Evolutionary conservation across 2,113 vertebrate genomes (phyloP), one percentile per base, ranked within the genome.

Genomic region (Gymnorhina tibicen): DNA sequence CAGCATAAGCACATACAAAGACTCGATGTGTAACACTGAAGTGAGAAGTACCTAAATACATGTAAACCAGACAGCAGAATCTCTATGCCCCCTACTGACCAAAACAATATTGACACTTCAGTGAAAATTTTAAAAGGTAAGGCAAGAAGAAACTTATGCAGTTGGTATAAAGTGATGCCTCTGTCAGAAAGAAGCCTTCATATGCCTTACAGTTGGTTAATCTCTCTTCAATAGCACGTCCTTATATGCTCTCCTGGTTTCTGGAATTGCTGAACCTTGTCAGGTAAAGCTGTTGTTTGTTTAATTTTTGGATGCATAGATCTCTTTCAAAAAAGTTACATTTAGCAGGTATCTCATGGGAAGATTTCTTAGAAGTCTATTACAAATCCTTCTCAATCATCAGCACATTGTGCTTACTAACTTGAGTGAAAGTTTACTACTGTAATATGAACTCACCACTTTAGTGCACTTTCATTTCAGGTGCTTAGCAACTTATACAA

Each of bases 71-170:
- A 85, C 32, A 14, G 67, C 42, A 82, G 97, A 83, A 80, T 76
- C 93, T 73, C 77, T 91, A 4, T 77, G 96, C 98, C 98, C 97
- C 89, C 98, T 98, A 63, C 94, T 97, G 98, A 95, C 95, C 83
- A 50, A 91, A 95, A 50, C 16, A n/a, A 18, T 17, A 33, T 10
- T 41, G 69, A 56, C 42, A 28, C 7, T 2, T 20, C 28, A 66
- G 14, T 14, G 26, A 66, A 53, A 52, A 46, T 3, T 8, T 12
- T 8, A 17, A 26, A 50, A 64, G 17, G 35, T 23, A 49, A 66
- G 23, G 24, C 62, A 55, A 56, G 16, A 72, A 6, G 18, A 76
- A 68, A 56, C 21, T 63, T 39, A 16, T 26, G 64, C 46, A 21
- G 17, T 16, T n/a, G 41, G 11, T n/a, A 42, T 0, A 4, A 86